Conservation (phyloP, 1,140 invertebrate genomes). For the Paramacrobiotus metropolitanus region DNA sequence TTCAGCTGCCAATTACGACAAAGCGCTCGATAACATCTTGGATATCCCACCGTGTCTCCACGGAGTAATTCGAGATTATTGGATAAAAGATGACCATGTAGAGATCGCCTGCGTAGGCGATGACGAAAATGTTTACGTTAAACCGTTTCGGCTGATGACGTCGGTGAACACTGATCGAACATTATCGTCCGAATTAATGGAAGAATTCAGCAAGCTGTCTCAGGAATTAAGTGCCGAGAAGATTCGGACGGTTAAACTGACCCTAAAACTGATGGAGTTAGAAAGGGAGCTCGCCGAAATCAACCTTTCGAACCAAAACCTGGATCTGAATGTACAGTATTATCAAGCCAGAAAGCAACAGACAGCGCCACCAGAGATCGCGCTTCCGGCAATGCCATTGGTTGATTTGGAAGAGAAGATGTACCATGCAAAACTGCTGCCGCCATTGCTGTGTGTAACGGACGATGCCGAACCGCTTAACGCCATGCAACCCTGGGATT, state of each 20-base stretch:
- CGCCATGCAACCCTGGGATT: too few relatives aligned
- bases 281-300: neutral
- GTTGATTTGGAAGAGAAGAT: neutral
- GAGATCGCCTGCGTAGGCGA: neutral
- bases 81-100: neutral
- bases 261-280: neutral
- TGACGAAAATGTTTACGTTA: neutral
- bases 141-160: neutral
- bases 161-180: neutral
- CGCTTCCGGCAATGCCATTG: neutral
- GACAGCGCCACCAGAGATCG: neutral
- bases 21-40: neutral
- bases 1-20: neutral
- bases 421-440: neutral
- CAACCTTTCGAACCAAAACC: neutral
- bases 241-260: neutral
- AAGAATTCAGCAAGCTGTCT: neutral
- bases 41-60: neutral
- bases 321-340: neutral
- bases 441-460: too few relatives aligned
- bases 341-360: neutral
- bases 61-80: neutral
- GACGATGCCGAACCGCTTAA: too few relatives aligned
- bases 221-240: neutral
- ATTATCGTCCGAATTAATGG: neutral